Base-by-base conservation (phyloP, 2,888 invertebrate genomes). In the Phoronis australis region DNA sequence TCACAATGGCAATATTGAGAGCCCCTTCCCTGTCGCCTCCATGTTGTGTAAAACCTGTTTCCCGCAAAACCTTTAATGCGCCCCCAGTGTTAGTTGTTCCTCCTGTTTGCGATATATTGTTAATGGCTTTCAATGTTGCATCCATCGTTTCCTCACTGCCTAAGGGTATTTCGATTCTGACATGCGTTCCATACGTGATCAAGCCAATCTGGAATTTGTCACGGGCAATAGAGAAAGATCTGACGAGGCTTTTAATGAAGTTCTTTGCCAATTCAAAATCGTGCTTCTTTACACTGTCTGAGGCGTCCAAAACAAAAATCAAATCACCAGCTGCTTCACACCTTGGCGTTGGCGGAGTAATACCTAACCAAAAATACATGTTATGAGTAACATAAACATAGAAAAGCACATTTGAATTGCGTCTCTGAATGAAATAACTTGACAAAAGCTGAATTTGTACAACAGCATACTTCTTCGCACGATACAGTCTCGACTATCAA, bases 11-110 rank as follows among this genome's bases (percentile, higher is more conserved):
- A 24, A 69, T 50, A 52, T 72, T 68, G 6, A 50, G 58, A 4
- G 64, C 67, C 26, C 55, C 60, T 9, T 59, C 56, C 18, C 71
- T 55, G 54, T 72, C 71, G 15, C 65, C 67, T 45, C 55, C 55
- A 25, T 23, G 31, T 41, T n/a, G 37, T 18, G 59, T 60, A 44
- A 65, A 66, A 38, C 66, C 57, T 37, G 59, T 48, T n/a, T 52
- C 48, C 22, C 68, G 53, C 42, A 66, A 54, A 5, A 54, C 40
- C 5, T 56, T 50, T 1, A 65, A 51, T 12, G 56, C 62, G 21
- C 53, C 53, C 4, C 58, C 61, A 6, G 64, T 65, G 56, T 65
- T 59, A 6, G 65, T 65, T 44, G 52, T 55, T 31, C 57, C 57
- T 18, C 52, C 51, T 12, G 37, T 47, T 41, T 55, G 54, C 5